These are phyloP conservation scores for Mamestra brassicae DNA, from an alignment of 2,888 invertebrate species.

Conservation along the genomic window DNA sequence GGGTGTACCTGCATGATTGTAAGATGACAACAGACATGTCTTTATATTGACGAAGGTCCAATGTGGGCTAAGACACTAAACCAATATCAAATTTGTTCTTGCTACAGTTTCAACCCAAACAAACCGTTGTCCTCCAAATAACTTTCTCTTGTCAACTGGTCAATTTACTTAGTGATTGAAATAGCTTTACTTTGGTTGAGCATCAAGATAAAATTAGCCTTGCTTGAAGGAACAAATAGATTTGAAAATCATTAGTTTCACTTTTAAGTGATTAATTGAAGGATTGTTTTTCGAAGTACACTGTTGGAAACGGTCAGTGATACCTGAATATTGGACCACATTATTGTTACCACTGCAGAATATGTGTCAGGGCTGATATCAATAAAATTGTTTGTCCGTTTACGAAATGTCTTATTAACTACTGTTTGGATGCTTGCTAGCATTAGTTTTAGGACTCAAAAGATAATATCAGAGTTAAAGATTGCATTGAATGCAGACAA, in stretches of 20 bases:
- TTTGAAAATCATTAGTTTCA: conserved; percentile 30
- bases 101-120: conserved; percentile 49
- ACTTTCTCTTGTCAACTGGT: conserved; percentile 62
- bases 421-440: not conserved
- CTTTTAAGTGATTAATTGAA: conserved; percentile 12
- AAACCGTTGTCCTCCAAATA: conserved; percentile 62
- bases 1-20: conserved; percentile 48
- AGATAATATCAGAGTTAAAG: not conserved
- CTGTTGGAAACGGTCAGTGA: not conserved
- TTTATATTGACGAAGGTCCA: conserved; percentile 62
- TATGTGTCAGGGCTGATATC: conserved; percentile 29
- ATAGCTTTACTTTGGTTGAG: conserved; percentile 47
- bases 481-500: not conserved
- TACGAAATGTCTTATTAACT: conserved; percentile 8
- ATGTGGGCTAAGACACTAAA: conserved; percentile 50
- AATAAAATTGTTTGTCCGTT: conserved; percentile 19
- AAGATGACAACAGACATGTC: conserved; percentile 62
- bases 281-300: not conserved
- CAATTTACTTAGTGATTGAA: conserved; percentile 51
- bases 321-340: not conserved
- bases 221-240: conserved; percentile 34
- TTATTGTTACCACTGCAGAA: conserved; percentile 14
- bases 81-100: conserved; percentile 47
- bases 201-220: conserved; percentile 51
- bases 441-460: not conserved